phyloP scores from a whole-genome alignment of 1,140 invertebrate genomes.

The Mesaphorura yosii region DNA sequence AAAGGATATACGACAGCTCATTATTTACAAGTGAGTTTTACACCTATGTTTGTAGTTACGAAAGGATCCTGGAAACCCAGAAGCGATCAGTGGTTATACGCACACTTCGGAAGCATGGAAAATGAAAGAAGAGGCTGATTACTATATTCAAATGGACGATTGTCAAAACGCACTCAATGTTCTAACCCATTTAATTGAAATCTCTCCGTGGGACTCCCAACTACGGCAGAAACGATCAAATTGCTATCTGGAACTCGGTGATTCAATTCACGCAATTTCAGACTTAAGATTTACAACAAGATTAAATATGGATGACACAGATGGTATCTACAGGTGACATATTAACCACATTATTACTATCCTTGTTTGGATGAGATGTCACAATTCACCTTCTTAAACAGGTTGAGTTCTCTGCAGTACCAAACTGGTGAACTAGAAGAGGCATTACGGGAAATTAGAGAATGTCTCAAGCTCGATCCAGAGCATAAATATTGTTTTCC shows the following conservation, averaged over 20 bases:
- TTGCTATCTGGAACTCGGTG: constrained; percentile 64
- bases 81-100: constrained; percentile 54
- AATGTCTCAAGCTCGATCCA: constrained; percentile 94
- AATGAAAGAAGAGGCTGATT: constrained; percentile 54
- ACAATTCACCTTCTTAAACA: neutral
- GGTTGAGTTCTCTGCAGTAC: constrained; percentile 70
- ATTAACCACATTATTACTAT: neutral
- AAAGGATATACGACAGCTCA: constrained; percentile 1
- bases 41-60: constrained; percentile 46
- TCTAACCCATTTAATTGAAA: constrained; percentile 64
- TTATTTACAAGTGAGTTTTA: constrained; percentile 3
- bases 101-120: constrained; percentile 46
- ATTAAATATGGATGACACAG: constrained; percentile 79
- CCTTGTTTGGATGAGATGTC: neutral
- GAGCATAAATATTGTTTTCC: constrained; percentile 92
- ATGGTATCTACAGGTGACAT: constrained; percentile 54
- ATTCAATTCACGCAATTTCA: constrained; percentile 73
- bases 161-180: constrained; percentile 55
- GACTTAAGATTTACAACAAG: constrained; percentile 85
- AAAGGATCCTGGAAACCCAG: constrained; percentile 61
- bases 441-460: constrained; percentile 80
- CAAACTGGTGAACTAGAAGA: constrained; percentile 81
- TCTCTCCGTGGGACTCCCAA: constrained; percentile 75
- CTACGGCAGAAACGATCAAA: constrained; percentile 76
- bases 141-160: constrained; percentile 53